phyloP scores from a whole-genome alignment of 2,113 vertebrate species.

The Rhinopithecus roxellana region DNA sequence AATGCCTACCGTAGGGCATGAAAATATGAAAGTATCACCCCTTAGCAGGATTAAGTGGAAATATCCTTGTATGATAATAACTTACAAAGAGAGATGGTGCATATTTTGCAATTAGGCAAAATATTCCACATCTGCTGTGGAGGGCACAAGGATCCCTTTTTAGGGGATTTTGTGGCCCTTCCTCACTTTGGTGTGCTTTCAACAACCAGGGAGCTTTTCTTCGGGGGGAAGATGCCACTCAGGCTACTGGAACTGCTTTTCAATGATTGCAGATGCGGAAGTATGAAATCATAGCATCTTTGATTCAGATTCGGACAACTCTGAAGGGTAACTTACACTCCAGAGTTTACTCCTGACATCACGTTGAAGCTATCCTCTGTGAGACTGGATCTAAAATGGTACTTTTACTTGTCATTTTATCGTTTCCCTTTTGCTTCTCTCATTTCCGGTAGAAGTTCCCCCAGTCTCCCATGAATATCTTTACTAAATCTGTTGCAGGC shows the following conservation, averaged over 20 bases:
- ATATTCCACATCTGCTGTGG: neutral
- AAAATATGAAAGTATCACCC: neutral
- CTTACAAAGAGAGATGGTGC: neutral
- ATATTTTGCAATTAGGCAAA: constrained; percentile 16
- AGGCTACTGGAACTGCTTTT: neutral
- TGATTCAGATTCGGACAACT: neutral
- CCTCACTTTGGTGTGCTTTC: neutral
- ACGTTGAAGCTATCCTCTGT: neutral
- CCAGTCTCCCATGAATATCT: neutral
- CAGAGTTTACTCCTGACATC: neutral
- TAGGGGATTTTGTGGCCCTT: neutral
- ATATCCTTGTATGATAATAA: neutral
- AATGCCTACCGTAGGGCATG: neutral
- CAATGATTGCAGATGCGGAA: neutral
- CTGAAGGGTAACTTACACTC: neutral
- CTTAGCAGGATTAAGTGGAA: constrained; percentile 33
- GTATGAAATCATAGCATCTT: neutral
- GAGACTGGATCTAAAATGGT: neutral
- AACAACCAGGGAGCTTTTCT: neutral
- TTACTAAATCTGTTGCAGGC: neutral
- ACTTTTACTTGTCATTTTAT: neutral
- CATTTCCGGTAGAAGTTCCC: neutral
- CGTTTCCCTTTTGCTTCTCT: neutral
- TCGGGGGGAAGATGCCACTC: neutral
- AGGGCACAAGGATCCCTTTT: neutral